These are phyloP conservation scores for Drosophila aldrichi DNA, from an alignment of 2,888 invertebrate species.

Conservation along the genomic window DNA sequence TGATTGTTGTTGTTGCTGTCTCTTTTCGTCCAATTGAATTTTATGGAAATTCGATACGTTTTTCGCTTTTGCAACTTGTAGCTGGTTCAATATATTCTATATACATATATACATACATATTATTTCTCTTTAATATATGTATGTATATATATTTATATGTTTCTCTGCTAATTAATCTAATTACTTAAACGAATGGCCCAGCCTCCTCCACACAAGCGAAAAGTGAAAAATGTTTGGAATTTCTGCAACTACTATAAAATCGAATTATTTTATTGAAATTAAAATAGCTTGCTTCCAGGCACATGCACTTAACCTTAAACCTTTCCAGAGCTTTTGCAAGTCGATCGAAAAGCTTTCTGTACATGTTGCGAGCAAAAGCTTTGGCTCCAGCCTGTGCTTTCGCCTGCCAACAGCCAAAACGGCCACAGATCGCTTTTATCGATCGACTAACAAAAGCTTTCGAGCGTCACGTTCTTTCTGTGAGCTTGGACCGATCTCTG, in stretches of 20 bases:
- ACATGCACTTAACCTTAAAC: conserved; percentile 54
- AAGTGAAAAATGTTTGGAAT: conserved; percentile 54
- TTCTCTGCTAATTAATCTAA: conserved; percentile 14
- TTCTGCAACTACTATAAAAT: conserved; percentile 10
- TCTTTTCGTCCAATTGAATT: conserved; percentile 82
- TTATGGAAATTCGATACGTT: conserved; percentile 85
- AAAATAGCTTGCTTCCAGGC: conserved; percentile 73
- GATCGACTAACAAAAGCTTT: conserved; percentile 33
- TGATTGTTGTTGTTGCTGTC: conserved; percentile 80
- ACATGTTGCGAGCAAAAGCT: conserved; percentile 18
- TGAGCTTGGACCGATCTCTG: conserved; percentile 31
- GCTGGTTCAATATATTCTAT: conserved; percentile 28
- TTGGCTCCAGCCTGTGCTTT: conserved; percentile 32
- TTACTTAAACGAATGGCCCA: conserved; percentile 22
- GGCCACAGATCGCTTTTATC: conserved; percentile 1
- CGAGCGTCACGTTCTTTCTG: conserved; percentile 20
- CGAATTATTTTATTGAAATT: conserved; percentile 28
- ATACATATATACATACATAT: conserved; percentile 10
- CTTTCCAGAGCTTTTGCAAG: conserved; percentile 47
- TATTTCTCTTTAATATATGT: background rate
- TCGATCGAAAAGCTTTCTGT: conserved; percentile 35
- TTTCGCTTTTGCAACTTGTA: conserved; percentile 52
- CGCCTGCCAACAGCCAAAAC: background rate
- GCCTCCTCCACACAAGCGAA: conserved; percentile 12
- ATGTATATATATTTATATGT: background rate